Evolutionary conservation across 2,888 invertebrate genomes (phyloP), one percentile per base, ranked within the genome.

Genomic region (Tetheella fluctuosa): DNA sequence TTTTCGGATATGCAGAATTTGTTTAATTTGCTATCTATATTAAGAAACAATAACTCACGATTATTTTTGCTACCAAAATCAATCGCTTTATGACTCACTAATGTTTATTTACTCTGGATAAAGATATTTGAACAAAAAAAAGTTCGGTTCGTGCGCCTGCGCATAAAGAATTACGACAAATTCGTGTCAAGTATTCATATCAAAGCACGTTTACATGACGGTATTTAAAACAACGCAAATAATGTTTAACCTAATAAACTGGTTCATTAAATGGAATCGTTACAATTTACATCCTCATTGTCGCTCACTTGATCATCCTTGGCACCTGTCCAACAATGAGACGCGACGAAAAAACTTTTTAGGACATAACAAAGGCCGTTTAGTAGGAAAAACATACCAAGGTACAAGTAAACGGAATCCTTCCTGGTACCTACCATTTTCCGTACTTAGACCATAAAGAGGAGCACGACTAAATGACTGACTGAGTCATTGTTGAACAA

Each of bases 371-470:
- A 83, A 84, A 82, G 78, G 72, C 73, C 72, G 62, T 62, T 34
- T 73, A 74, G 70, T 75, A 81, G 75, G 80, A 79, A 77, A 48
- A 82, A 76, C 74, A 78, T 74, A 70, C 69, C 59, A 68, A 70
- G 74, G 68, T 66, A 75, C 72, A 76, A 84, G 76, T 82, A 80
- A 80, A 80, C 73, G 17, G 17, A 73, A 23, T 70, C 67, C 77
- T 88, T 88, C 87, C 86, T 84, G 70, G 77, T 84, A 82, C 71
- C 77, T 84, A 82, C 71, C 77, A 81, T 79, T 77, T 81, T 80
- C 77, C 79, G 80, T 67, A 72, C 37, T 55, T 55, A 23, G 75
- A 62, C 65, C 59, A 65, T 71, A 68, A 72, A 70, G 73, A 75
- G 62, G 65, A 75, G 70, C 69, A 70, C 70, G 67, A 73, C 74